These are phyloP conservation scores for Seira sanloemensis DNA, from an alignment of 2,888 invertebrate genomes.

Conservation along the genomic window DNA sequence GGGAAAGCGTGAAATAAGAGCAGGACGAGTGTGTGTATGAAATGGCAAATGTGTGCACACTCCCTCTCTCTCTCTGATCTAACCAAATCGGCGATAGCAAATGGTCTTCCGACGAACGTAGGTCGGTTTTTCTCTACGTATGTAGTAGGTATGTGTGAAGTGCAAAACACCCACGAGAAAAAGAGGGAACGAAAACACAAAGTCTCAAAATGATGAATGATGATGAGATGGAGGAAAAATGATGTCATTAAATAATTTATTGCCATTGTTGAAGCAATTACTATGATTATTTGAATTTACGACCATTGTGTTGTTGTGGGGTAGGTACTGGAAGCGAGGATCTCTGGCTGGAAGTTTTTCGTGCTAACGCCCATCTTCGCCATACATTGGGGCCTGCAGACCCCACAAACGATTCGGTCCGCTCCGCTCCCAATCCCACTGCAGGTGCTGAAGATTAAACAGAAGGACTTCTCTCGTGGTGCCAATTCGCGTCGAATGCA, in stretches of 20 bases:
- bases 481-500: conserved; percentile 70
- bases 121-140: conserved; percentile 4
- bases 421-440: conserved; percentile 62
- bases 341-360: conserved; percentile 90
- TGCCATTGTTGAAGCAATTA: conserved; percentile 1
- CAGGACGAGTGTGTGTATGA: neutral
- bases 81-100: neutral
- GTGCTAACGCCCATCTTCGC: conserved; percentile 93
- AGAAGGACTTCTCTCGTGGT: conserved; percentile 59
- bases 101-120: neutral
- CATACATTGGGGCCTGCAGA: conserved; percentile 92
- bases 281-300: neutral
- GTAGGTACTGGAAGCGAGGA: conserved; percentile 94
- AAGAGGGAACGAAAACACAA: neutral
- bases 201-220: neutral
- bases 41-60: too few species aligned
- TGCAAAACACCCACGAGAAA: neutral
- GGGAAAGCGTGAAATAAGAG: conserved; percentile 1
- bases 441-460: conserved; percentile 64
- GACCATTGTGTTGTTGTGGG: conserved; percentile 70
- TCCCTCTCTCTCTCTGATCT: neutral
- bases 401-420: conserved; percentile 69
- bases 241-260: conserved; percentile 4
- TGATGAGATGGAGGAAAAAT: neutral
- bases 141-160: too few species aligned